Conservation (phyloP, 2,888 invertebrate species). For the Drosophila mimetica region DNA sequence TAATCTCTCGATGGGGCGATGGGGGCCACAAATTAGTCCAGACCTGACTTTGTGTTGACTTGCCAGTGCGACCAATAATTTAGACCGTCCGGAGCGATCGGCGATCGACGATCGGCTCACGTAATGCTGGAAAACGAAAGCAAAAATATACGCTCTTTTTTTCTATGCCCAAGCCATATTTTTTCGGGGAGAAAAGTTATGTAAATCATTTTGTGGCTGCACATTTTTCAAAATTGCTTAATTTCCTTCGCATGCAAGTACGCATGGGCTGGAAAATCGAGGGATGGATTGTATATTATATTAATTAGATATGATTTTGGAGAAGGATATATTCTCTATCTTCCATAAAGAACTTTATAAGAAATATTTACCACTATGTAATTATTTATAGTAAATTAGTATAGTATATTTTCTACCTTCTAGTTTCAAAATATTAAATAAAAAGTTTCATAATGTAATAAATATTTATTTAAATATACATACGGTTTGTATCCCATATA, state of each 20-base stretch:
- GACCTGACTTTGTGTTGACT: conserved; percentile 70
- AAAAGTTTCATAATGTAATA: too few species aligned
- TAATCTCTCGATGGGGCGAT: conserved; percentile 64
- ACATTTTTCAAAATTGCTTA: conserved; percentile 64
- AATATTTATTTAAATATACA: too few species aligned
- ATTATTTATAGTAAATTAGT: too few species aligned
- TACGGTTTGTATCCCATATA: too few species aligned
- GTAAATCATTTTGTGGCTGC: conserved; percentile 59
- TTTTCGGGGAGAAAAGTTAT: conserved; percentile 49
- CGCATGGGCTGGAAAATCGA: conserved; percentile 7
- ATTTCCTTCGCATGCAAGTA: conserved; percentile 43
- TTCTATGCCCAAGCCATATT: conserved; percentile 1
- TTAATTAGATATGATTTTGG: neutral
- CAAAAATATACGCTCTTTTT: conserved; percentile 18
- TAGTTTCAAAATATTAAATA: too few species aligned
- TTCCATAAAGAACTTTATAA: too few species aligned
- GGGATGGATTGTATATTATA: conserved; percentile 7
- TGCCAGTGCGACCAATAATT: conserved; percentile 77
- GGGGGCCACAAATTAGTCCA: conserved; percentile 70
- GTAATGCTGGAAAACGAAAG: conserved; percentile 51
- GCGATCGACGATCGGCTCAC: conserved; percentile 35
- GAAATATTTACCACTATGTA: too few species aligned
- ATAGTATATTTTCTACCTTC: too few species aligned
- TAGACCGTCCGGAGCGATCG: conserved; percentile 41
- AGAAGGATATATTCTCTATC: too few species aligned